A percentile compares a stretch with the other conserved stretches of the same genome.
phyloP scores from a whole-genome alignment of 2,113 vertebrate genomes.

The Pholis gunnellus region DNA sequence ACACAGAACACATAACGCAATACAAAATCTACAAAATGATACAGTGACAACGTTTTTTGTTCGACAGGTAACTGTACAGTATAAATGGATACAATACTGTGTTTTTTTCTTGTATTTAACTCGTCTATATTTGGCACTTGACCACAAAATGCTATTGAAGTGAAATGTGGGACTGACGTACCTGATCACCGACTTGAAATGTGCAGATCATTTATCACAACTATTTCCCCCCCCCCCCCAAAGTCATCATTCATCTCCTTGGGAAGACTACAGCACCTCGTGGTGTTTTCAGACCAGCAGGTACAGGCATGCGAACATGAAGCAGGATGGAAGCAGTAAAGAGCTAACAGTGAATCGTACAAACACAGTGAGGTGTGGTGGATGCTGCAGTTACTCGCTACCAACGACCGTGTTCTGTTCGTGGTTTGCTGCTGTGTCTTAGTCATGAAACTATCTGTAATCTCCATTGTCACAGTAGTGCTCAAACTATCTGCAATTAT shows the following conservation, averaged over 20 bases:
- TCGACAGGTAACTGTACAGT: constrained; percentile 81
- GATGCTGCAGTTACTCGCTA: not conserved
- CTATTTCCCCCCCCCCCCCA: not conserved
- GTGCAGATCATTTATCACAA: constrained; percentile 28
- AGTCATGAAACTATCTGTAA: not conserved
- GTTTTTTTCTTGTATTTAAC: constrained; percentile 46
- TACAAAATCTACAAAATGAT: constrained; percentile 86
- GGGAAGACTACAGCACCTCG: not conserved
- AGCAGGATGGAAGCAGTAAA: constrained; percentile 2
- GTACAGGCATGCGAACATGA: constrained; percentile 1
- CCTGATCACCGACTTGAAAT: constrained; percentile 51
- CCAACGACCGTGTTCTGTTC: not conserved
- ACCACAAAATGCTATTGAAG: constrained; percentile 81
- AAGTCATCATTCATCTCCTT: not conserved
- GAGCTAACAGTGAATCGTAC: not conserved
- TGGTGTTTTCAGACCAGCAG: constrained; percentile 18
- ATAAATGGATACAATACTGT: constrained; percentile 84
- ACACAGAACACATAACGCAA: constrained; percentile 80
- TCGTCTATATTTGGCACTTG: constrained; percentile 86
- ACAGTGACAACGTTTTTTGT: constrained; percentile 76
- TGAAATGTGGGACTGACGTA: constrained; percentile 65
- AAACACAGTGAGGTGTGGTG: constrained; percentile 16
- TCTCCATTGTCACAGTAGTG: not conserved
- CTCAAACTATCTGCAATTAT: not conserved
- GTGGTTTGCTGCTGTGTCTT: not conserved